These are phyloP conservation scores for Troilus luridus DNA, from an alignment of 2,888 invertebrate species.

Conservation along the genomic window DNA sequence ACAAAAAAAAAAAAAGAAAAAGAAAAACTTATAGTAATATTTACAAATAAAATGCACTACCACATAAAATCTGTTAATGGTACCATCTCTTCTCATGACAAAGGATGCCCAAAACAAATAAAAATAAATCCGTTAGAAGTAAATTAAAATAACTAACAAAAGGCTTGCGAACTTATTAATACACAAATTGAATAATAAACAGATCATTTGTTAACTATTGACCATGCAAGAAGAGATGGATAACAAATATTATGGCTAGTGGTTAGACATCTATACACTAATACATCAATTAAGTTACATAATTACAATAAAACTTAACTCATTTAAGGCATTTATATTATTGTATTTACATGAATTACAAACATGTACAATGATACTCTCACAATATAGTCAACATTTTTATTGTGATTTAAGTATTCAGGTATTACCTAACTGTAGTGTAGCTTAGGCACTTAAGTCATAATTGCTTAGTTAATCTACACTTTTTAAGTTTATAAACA, in stretches of 20 bases:
- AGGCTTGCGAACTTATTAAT: not conserved
- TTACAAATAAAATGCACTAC: not conserved
- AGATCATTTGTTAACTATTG: not conserved
- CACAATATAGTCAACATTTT: not conserved
- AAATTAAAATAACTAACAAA: not conserved
- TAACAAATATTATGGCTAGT: not conserved
- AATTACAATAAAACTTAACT: not conserved
- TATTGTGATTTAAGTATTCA: not conserved
- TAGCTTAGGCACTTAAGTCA: not conserved
- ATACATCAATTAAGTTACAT: not conserved
- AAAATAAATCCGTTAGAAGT: not conserved
- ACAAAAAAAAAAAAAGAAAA: not conserved
- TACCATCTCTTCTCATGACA: not conserved
- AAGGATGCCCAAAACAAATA: not conserved
- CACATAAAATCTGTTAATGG: not conserved
- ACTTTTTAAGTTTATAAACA: not conserved
- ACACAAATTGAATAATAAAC: not conserved
- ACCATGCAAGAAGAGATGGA: not conserved
- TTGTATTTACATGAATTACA: slow-evolving; percentile 21
- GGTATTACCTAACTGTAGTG: not conserved
- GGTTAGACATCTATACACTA: not conserved
- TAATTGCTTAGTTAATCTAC: not conserved
- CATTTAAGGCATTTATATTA: not conserved
- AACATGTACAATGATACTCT: slow-evolving; percentile 11
- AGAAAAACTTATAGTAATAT: not conserved